These are phyloP conservation scores for Benitochromis conjunctus DNA, from an alignment of 2,113 vertebrate species.

Conservation along the genomic window DNA sequence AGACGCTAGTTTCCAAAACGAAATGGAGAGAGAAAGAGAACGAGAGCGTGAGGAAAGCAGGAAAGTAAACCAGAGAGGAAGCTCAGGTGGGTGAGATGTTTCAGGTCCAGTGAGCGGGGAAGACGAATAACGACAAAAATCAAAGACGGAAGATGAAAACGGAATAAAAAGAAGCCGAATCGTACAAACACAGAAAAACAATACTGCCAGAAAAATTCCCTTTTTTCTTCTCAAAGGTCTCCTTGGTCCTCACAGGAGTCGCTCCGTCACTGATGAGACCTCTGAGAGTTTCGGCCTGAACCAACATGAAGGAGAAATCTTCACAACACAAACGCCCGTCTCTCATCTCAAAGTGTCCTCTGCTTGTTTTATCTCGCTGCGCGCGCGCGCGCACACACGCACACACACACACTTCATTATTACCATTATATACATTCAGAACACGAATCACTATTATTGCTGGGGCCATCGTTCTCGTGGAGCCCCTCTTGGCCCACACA, in stretches of 20 bases:
- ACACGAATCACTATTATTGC: not conserved
- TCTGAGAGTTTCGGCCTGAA: not conserved
- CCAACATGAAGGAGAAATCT: not conserved
- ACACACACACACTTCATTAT: conserved; percentile 10
- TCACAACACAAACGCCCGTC: not conserved
- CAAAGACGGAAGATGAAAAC: not conserved
- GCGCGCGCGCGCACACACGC: conserved; percentile 11
- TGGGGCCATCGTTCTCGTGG: too few relatives aligned
- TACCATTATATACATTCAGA: conserved; percentile 45
- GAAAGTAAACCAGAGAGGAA: not conserved
- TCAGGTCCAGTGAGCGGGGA: not conserved
- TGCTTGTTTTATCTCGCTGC: not conserved
- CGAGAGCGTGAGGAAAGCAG: not conserved
- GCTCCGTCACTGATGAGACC: not conserved
- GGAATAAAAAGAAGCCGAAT: conserved; percentile 12
- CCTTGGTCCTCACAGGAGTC: conserved; percentile 53
- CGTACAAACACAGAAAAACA: conserved; percentile 8
- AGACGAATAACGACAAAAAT: not conserved
- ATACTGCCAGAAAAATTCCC: conserved; percentile 52
- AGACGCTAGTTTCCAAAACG: conserved; percentile 5
- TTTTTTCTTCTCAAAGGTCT: conserved; percentile 32
- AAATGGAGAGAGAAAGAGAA: not conserved
- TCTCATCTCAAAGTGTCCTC: not conserved
- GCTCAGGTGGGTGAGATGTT: not conserved
- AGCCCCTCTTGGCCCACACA: not conserved